Evolutionary conservation across 2,113 vertebrate species (phyloP), one percentile per base, ranked within the genome.

Genomic region (Fregetta grallaria): DNA sequence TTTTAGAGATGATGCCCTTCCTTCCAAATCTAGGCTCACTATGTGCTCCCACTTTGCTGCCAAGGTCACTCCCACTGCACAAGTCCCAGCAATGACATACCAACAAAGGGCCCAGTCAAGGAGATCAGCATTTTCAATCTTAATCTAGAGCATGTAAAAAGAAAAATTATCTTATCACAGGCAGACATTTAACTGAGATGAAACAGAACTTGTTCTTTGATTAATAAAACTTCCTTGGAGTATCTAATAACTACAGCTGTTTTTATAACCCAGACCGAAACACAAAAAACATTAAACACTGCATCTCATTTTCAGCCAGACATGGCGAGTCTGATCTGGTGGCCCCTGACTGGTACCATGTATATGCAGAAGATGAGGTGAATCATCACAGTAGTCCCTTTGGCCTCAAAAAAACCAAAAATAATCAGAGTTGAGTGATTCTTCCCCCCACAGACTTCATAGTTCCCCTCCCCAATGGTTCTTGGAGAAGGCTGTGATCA

Each of bases 131-230:
- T 34, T 79, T 61, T 52, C 58, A 47, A 26, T 55, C 63, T 62
- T 8, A 2, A 76, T 23, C 53, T 49, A 11, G 1, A 77, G 55
- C 40, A 29, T 9, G 7, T 38, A 45, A 32, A 61, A 55, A 76
- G n/a, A 75, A 72, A 77, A 50, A 3, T 58, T 3, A 1, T 45
- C 47, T 82, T 29, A 77, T 74, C 12, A 0, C 82, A 77, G 55
- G 38, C 65, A 91, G 76, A 49, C 68, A 70, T 62, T 87, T 17
- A 84, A 78, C 56, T 66, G 90, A 86, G 67, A 45, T 34, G 45
- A 89, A 92, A 61, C n/a, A 68, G 22, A 81, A 47, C 62, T 23
- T 55, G 71, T 21, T 61, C 86, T 94, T 58, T 86, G 58, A 86
- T 34, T 52, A 88, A 56, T 20, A 88, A 15, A 81, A 74, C 67